Conservation (phyloP, 2,113 vertebrate genomes). For the Heterocephalus glaber region DNA sequence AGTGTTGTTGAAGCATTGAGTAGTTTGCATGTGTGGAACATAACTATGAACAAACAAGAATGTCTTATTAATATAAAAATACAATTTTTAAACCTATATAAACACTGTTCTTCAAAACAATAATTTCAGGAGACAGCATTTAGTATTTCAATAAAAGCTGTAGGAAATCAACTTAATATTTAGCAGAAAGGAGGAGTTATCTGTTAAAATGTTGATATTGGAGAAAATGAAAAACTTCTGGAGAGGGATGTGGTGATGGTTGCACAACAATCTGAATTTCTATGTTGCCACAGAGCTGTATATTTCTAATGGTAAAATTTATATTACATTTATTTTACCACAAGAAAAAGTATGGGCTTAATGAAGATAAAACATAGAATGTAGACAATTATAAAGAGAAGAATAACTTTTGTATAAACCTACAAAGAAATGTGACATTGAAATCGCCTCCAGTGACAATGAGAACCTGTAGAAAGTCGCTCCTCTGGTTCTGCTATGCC, state of each 20-base stretch:
- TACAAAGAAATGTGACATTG: not conserved
- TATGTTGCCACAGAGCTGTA: not conserved
- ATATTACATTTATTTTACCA: not conserved
- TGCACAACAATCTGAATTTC: not conserved
- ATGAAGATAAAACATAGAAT: not conserved
- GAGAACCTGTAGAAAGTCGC: not conserved
- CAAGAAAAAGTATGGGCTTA: not conserved
- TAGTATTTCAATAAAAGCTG: constrained; percentile 14
- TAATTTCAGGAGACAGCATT: not conserved
- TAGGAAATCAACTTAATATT: not conserved
- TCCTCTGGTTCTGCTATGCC: not conserved
- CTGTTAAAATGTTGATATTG: not conserved
- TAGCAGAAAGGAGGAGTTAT: not conserved
- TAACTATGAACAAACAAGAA: not conserved
- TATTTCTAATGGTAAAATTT: not conserved
- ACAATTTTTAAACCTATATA: not conserved
- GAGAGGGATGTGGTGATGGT: not conserved
- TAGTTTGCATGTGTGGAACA: not conserved
- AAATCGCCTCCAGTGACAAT: not conserved
- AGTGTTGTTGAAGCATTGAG: not conserved
- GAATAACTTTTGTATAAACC: not conserved
- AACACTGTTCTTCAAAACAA: not conserved
- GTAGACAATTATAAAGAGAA: not conserved
- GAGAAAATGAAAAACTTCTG: not conserved
- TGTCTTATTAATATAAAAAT: not conserved